Conservation (phyloP, 2,888 invertebrate species). For the Tenthredo distinguenda region DNA sequence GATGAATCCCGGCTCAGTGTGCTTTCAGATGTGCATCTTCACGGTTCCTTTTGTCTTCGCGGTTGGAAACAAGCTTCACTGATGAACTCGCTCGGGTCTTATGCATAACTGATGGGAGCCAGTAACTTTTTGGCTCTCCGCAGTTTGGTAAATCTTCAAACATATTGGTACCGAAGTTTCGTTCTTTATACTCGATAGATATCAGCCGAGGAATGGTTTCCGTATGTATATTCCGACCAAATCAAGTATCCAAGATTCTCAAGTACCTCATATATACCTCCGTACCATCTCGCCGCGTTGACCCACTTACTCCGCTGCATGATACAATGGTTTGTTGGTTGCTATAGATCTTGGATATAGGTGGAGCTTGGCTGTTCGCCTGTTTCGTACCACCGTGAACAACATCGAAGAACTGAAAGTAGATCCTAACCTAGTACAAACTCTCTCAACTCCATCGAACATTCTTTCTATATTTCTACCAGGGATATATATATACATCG, state of each 20-base stretch:
- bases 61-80: slow-evolving; percentile 36
- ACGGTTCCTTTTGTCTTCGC: not conserved
- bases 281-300: slow-evolving; percentile 39
- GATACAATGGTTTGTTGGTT: slow-evolving; percentile 36
- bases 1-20: not conserved
- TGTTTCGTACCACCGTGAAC: slow-evolving; percentile 40
- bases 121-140: slow-evolving; percentile 15
- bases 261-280: slow-evolving; percentile 15
- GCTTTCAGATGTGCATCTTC: slow-evolving; percentile 27
- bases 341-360: slow-evolving; percentile 28
- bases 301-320: slow-evolving; percentile 39
- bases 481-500: slow-evolving; percentile 7
- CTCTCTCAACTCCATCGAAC: slow-evolving; percentile 48
- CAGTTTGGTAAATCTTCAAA: slow-evolving; percentile 2
- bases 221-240: not conserved
- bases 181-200: slow-evolving; percentile 37
- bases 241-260: slow-evolving; percentile 49
- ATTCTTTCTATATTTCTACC: slow-evolving; percentile 37
- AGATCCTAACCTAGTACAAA: slow-evolving; percentile 44
- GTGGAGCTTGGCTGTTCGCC: slow-evolving; percentile 29
- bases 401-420: slow-evolving; percentile 40
- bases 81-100: slow-evolving; percentile 29
- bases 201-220: slow-evolving; percentile 7
- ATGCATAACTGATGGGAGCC: slow-evolving; percentile 43
- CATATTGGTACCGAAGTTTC: slow-evolving; percentile 40